Conservation (phyloP, 2,797 vertebrate genomes). For the Mus caroli region DNA sequence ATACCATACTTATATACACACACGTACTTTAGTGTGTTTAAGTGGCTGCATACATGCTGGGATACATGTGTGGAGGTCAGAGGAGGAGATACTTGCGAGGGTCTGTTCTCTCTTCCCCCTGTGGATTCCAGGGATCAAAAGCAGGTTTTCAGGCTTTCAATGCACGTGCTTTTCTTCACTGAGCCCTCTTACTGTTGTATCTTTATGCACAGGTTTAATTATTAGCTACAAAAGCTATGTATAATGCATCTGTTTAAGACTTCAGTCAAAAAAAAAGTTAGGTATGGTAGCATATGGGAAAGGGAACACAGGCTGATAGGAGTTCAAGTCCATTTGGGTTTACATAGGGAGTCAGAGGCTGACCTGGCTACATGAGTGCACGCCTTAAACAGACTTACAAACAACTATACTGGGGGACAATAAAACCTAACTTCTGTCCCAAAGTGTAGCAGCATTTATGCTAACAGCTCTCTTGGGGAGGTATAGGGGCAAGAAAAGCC, state of each 20-base stretch:
- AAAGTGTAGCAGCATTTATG: constrained; percentile 23
- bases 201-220: not conserved
- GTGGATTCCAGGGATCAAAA: not conserved
- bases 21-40: not conserved
- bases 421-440: constrained; percentile 35
- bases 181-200: not conserved
- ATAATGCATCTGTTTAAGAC: not conserved
- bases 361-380: not conserved
- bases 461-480: constrained; percentile 16
- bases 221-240: constrained; percentile 20
- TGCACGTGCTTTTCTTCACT: not conserved
- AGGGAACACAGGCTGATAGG: not conserved
- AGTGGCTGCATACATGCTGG: not conserved
- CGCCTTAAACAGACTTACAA: not conserved
- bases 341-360: not conserved
- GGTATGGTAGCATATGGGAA: too few relatives aligned
- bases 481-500: constrained; percentile 1
- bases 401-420: not conserved
- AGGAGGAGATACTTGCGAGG: not conserved
- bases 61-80: not conserved
- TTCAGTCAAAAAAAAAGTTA: constrained; percentile 57
- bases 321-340: too few relatives aligned
- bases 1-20: too few relatives aligned
- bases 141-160: not conserved
- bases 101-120: not conserved